Evolutionary conservation across 2,797 vertebrate genomes (phyloP).

Genomic region (Amblyopsis hoosieri): DNA sequence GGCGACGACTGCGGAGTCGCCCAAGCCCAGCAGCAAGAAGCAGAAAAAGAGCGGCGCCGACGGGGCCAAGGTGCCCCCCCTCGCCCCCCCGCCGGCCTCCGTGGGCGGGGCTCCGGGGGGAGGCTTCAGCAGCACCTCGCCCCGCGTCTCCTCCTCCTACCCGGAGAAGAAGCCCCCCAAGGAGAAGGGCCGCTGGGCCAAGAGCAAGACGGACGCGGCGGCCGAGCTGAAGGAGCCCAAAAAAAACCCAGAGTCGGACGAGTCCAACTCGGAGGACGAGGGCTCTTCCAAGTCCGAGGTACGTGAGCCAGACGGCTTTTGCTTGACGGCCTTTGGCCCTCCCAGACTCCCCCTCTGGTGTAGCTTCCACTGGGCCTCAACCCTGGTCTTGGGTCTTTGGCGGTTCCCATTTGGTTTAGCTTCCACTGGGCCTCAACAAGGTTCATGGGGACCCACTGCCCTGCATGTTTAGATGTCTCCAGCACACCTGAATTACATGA

Average conservation of each 20-base stretch:
- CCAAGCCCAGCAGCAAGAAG: constrained; percentile 93
- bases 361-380: too few species aligned
- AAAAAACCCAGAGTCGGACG: constrained; percentile 88
- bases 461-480: too few species aligned
- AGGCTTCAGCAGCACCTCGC: constrained; percentile 82
- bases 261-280: constrained; percentile 95
- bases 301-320: constrained; percentile 13
- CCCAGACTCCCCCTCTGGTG: too few species aligned
- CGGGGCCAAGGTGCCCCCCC: constrained; percentile 74
- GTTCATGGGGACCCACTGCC: too few species aligned
- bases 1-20: constrained; percentile 79
- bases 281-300: constrained; percentile 97
- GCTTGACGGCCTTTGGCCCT: too few species aligned
- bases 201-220: constrained; percentile 82
- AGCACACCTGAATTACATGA: too few species aligned
- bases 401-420: too few species aligned
- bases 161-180: constrained; percentile 89
- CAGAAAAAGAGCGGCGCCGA: constrained; percentile 93
- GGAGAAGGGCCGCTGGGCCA: constrained; percentile 88
- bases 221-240: constrained; percentile 88
- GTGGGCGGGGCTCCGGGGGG: constrained; percentile 19
- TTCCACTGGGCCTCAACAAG: too few species aligned
- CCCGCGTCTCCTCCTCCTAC: constrained; percentile 83
- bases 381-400: too few species aligned
- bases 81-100: too few species aligned